Base-by-base conservation (phyloP, 2,797 vertebrate species). In the Alfaro cultratus region DNA sequence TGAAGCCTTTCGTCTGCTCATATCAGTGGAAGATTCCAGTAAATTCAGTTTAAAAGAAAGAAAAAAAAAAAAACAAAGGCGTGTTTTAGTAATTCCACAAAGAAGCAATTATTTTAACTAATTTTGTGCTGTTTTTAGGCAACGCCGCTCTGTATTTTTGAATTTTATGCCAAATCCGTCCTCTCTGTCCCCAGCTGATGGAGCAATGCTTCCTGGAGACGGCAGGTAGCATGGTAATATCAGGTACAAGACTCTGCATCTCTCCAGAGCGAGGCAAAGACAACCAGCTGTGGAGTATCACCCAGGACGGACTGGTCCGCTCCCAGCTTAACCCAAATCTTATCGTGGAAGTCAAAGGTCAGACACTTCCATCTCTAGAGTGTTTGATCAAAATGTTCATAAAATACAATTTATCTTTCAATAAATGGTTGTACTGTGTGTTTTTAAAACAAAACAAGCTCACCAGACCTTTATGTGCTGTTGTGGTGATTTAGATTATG, bases 271-370 rank as follows among this genome's bases (percentile, higher is more conserved):
- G 88, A 72, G 97, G 96, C 13, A 96, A 94, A 13, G 96, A 96
- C 49, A 96, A 94, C 80, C 97, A 97, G 76, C 96, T 96, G 87
- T 99, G 98, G 98, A 96, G 91, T 89, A 92, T 99, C 93, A 96
- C 95, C 39, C 94, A 95, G 0, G 96, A 99, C 0, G 97, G 98
- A 82, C 93, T 96, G 81, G 96, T 99, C 86, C 96, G 94, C 73
- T 97, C 92, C 93, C 96, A 96, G 88, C 79, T 97, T 83, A 97
- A 97, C 83, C 97, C 97, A 15, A 94, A 97, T 21, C 95, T 99
- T 89, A 97, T 97, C 86, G 93, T 99, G 90, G 97, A 99, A 90
- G 94, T 99, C 90, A 99, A 99, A 98, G 98, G 98, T 99, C 93
- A 97, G 96, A 83, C 78, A 79, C 26, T 16, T 4, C 18, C 68